Evolutionary conservation across 2,888 invertebrate genomes (phyloP), one percentile per base, ranked within the genome.

Genomic region (Agonopterix alstromeriana): DNA sequence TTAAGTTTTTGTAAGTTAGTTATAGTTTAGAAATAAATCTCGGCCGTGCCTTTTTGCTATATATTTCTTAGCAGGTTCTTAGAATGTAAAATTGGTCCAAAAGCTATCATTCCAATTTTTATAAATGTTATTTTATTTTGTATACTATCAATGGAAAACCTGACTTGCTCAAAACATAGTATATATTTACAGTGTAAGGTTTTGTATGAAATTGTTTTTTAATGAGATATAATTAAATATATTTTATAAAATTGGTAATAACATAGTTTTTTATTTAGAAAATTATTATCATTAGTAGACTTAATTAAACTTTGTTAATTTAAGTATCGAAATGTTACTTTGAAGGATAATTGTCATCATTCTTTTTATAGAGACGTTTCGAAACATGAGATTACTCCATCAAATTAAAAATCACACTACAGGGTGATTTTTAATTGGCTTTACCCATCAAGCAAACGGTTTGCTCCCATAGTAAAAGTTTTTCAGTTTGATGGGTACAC

Each of bases 161-260:
- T 55, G 57, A 55, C 12, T 57, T 55, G 57, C 57, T 57, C 57
- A 57, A 55, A 47, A 41, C 48, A 48, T 43, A 51, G 10, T 53
- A 46, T 43, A 36, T 53, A 46, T 49, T 14, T 49, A 51, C 36
- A 40, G 42, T 42, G 10, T 42, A 12, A 42, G 10, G 12, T 42
- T n/a, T 38, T n/a, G 38, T n/a, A 38, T 38, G 50, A 41, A 42
- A 36, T 43, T 43, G 7, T 11, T 12, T 11, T 35, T 41, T 53
- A 38, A 38, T 38, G 27, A 27, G 27, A 27, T 45, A 36, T 42
- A 35, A 35, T 45, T 35, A 36, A 45, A 45, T 10, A 45, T 35
- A 35, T 10, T 35, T 45, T 35, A 12, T 10, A 45, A 35, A 8
- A 12, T 45, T 38, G n/a, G 42, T 42, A 42, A 42, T 42, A n/a